phyloP scores from a whole-genome alignment of 2,888 invertebrate species.

The Lasioglossum lativentre region DNA sequence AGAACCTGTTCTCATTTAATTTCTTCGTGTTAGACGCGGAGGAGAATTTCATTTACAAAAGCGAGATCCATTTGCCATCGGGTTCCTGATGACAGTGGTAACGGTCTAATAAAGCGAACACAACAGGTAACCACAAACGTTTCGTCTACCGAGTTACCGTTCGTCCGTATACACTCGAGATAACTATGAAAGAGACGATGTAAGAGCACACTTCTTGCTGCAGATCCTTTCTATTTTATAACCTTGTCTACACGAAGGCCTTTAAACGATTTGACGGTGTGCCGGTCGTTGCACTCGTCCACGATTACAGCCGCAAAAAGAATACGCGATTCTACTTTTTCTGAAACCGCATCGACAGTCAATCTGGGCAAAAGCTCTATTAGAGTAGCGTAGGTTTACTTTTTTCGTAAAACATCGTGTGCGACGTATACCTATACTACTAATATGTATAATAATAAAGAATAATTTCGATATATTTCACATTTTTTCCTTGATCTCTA shows the following conservation, averaged over 20 bases:
- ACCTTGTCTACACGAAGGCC: slow-evolving; percentile 23
- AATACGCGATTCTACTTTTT: not conserved
- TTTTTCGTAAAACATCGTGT: too few relatives aligned
- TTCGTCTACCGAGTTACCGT: slow-evolving; percentile 45
- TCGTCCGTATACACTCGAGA: slow-evolving; percentile 16
- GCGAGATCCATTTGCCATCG: slow-evolving; percentile 48
- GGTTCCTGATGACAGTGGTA: slow-evolving; percentile 44
- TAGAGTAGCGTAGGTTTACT: too few relatives aligned
- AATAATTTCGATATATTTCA: too few relatives aligned
- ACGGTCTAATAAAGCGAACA: slow-evolving; percentile 54
- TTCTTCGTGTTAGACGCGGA: slow-evolving; percentile 25
- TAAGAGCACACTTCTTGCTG: slow-evolving; percentile 29
- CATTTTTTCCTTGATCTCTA: too few relatives aligned
- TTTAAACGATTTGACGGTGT: slow-evolving; percentile 17
- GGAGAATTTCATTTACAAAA: slow-evolving; percentile 49
- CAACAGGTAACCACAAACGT: slow-evolving; percentile 37
- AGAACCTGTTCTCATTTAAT: slow-evolving; percentile 50
- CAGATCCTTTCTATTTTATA: slow-evolving; percentile 36
- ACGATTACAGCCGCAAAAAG: not conserved
- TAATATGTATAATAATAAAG: too few relatives aligned
- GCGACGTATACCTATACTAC: too few relatives aligned
- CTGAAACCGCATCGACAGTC: not conserved
- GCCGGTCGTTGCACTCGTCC: slow-evolving; percentile 1
- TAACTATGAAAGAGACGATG: slow-evolving; percentile 26
- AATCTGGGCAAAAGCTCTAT: not conserved